These are phyloP conservation scores for Stenodema calcarata DNA, from an alignment of 2,888 invertebrate species.

Conservation along the genomic window DNA sequence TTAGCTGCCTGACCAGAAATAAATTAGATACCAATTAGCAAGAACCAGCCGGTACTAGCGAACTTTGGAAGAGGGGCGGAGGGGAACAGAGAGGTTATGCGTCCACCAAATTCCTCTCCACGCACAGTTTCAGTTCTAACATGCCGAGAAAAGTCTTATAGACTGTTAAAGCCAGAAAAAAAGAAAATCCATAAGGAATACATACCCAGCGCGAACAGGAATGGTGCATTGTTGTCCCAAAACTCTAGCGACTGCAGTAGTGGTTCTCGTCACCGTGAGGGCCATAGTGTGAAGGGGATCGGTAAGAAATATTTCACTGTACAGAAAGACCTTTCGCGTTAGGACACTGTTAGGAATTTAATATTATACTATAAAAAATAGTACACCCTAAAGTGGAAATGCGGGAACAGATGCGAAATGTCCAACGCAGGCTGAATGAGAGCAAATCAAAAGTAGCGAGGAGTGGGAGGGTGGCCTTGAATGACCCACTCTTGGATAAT, in stretches of 20 bases:
- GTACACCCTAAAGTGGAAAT: background rate
- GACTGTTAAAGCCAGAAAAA: no score
- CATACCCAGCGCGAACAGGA: conserved; percentile 31
- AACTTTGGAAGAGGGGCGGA: background rate
- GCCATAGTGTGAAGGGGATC: background rate
- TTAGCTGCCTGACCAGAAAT: background rate
- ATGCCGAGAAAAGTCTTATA: no score
- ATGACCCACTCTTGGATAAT: background rate
- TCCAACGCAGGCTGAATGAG: background rate
- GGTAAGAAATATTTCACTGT: background rate
- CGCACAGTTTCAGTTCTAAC: no score
- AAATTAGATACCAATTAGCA: background rate
- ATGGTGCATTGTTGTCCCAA: conserved; percentile 17
- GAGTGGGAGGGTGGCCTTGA: background rate
- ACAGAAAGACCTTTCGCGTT: background rate
- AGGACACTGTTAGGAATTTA: no score
- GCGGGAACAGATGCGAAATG: background rate
- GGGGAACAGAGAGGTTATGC: no score
- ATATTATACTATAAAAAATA: no score
- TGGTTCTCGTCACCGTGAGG: background rate
- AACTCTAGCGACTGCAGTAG: conserved; percentile 17
- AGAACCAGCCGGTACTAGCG: background rate
- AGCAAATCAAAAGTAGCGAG: background rate
- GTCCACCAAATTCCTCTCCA: no score
- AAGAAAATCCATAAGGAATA: background rate